phyloP scores from a whole-genome alignment of 2,797 vertebrate genomes.

The Lepus townsendii region DNA sequence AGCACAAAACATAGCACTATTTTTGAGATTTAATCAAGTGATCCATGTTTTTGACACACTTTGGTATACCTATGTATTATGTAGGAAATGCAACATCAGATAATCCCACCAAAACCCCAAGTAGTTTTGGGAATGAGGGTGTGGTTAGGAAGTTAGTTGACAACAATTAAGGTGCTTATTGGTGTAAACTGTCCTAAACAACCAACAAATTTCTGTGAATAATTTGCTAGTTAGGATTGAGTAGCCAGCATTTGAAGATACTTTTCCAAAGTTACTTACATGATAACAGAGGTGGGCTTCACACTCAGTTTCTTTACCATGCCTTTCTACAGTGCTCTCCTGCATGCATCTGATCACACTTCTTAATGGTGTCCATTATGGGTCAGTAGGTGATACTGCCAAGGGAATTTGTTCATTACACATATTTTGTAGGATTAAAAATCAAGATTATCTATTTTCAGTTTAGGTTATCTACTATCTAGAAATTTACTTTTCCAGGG shows the following conservation, averaged over 20 bases:
- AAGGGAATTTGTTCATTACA: not conserved
- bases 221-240: not conserved
- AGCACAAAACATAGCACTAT: rapidly evolving
- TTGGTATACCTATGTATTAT: not conserved
- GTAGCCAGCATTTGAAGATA: not conserved
- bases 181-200: not conserved
- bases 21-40: not conserved
- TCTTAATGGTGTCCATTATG: not conserved
- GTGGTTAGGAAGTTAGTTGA: not conserved
- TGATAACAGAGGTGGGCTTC: not conserved
- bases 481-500: not conserved
- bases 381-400: not conserved
- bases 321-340: not conserved
- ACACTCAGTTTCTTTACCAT: not conserved
- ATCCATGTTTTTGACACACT: not conserved
- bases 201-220: not conserved
- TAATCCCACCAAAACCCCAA: not conserved
- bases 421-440: not conserved
- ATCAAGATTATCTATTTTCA: not conserved
- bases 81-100: not conserved
- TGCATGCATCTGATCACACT: not conserved
- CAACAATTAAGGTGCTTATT: not conserved
- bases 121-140: not conserved
- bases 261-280: not conserved
- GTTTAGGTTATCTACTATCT: not conserved